Base-by-base conservation (phyloP, 2,888 invertebrate genomes). In the Polietes domitor region DNA sequence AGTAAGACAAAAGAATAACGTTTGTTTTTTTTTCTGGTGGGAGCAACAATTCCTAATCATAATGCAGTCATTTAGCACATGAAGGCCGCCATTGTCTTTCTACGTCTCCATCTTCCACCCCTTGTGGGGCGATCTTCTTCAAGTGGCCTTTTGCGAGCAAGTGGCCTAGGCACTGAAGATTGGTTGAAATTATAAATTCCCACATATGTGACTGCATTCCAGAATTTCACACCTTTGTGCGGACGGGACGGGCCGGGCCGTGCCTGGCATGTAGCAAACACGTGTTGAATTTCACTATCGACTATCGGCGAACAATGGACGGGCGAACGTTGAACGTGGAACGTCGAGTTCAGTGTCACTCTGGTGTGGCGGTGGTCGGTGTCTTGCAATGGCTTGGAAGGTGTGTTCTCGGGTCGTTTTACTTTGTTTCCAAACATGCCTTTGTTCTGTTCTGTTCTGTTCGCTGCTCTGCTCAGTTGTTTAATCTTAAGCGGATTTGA, bases 261-360 rank as follows among this genome's bases (percentile, higher is more conserved):
- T n/a, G 50, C 21, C 32, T 24, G 6, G 37, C 43, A 61, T 61
- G 37, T 7, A 7, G 63, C 68, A 61, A 78, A 72, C 77, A 84
- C 81, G 78, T 84, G 84, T 84, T 84, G 81, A 84, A 76, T 81
- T 84, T 78, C 78, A 81, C 61, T 76, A 74, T 71, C 71, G 61
- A 55, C 12, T 21, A 53, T 4, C 63, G 17, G 17, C 1, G 15
- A 41, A 68, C 43, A 37, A 65, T 37, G 19, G 41, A 24, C 15
- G 6, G 21, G 4, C 21, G 15, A 43, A 10, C 43, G 26, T 19
- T 26, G 26, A 2, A 17, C 19, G 19, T 68, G 15, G 41, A 0
- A 58, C 15, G 28, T n/a, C 28, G 61, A 61, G 61, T 68, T 68
- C 68, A 68, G 41, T 68, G 68, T 68, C 37, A 43, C 21, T 43